phyloP scores from a whole-genome alignment of 2,113 vertebrate species.

The Lophura nycthemera region DNA sequence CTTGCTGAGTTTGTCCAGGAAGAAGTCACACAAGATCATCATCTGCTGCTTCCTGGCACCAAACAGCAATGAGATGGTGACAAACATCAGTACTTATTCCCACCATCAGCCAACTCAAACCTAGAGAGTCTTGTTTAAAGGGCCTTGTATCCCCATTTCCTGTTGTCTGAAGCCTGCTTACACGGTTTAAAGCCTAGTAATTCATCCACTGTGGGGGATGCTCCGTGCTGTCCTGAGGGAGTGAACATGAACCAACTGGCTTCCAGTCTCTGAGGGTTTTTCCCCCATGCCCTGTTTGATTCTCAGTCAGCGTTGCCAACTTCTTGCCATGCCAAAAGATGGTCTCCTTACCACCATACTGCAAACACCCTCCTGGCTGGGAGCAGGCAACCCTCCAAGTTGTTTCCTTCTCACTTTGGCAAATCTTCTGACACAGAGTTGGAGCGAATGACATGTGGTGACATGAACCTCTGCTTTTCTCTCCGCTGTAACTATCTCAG shows the following conservation, averaged over 20 bases:
- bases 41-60: not conserved
- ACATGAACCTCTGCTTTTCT: not conserved
- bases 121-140: not conserved
- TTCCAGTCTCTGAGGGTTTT: conserved; percentile 15
- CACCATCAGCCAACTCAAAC: not conserved
- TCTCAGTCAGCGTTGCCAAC: conserved; percentile 25
- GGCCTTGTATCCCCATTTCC: not conserved
- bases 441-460: conserved; percentile 3
- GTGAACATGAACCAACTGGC: conserved; percentile 14
- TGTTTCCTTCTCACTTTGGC: conserved; percentile 35
- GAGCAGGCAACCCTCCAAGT: conserved; percentile 2
- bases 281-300: conserved; percentile 26
- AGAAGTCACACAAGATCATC: not conserved
- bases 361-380: not conserved
- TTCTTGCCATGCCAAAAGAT: conserved; percentile 3
- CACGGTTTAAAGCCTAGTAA: conserved; percentile 18
- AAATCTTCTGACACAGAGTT: not conserved
- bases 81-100: not conserved
- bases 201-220: conserved; percentile 21
- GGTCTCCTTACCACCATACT: conserved; percentile 8
- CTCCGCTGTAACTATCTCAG: not conserved
- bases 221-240: conserved; percentile 14
- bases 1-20: not conserved
- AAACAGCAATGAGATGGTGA: not conserved
- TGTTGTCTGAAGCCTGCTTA: not conserved